A percentile compares a stretch with the other conserved stretches of the same genome.
phyloP scores from a whole-genome alignment of 1,140 invertebrate species.

The Atta colombica region DNA sequence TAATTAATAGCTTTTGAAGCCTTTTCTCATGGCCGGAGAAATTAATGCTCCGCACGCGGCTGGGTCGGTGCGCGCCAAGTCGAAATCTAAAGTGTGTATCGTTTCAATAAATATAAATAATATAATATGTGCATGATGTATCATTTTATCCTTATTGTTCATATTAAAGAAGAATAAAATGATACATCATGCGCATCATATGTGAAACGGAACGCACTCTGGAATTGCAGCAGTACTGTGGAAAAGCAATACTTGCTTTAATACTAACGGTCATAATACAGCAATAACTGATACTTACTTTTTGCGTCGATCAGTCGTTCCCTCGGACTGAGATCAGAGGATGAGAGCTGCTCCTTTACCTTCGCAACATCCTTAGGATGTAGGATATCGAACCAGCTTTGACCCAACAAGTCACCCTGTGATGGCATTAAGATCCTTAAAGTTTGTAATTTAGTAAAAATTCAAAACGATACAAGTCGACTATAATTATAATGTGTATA shows the following conservation, averaged over 20 bases:
- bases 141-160: too few species aligned
- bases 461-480: background rate
- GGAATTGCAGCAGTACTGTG: background rate
- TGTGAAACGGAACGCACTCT: background rate
- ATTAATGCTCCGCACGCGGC: constrained; percentile 9
- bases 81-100: background rate
- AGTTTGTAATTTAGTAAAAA: background rate
- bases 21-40: constrained; percentile 1
- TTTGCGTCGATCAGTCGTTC: constrained; percentile 97
- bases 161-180: too few species aligned
- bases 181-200: too few species aligned
- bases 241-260: background rate
- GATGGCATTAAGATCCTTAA: constrained; percentile 37
- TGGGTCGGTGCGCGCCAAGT: background rate
- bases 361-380: constrained; percentile 98
- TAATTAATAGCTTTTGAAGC: constrained; percentile 68
- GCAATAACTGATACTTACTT: constrained; percentile 89
- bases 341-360: constrained; percentile 97
- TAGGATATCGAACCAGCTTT: constrained; percentile 97
- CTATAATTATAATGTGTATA: too few species aligned
- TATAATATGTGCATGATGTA: too few species aligned
- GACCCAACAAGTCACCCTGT: constrained; percentile 94
- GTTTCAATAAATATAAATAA: too few species aligned
- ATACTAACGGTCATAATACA: background rate
- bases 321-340: constrained; percentile 94